Evolutionary conservation across 2,888 invertebrate genomes (phyloP).

Genomic region (Vanessa cardui): DNA sequence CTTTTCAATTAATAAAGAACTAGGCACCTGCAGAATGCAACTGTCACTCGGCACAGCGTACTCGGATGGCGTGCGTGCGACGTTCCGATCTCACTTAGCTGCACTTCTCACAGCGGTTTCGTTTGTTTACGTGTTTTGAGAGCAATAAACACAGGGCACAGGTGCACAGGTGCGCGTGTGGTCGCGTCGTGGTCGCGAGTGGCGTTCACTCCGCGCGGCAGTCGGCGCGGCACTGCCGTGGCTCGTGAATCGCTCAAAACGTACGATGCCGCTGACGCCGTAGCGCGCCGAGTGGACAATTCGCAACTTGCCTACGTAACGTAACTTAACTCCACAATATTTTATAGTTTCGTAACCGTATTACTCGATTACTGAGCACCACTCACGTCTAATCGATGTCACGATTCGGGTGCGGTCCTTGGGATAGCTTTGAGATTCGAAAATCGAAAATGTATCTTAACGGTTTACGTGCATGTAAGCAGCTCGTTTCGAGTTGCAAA

Average conservation of each 20-base stretch:
- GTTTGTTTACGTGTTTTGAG: slow-evolving; percentile 72
- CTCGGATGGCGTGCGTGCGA: slow-evolving; percentile 54
- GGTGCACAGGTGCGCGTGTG: slow-evolving; percentile 58
- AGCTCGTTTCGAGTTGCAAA: slow-evolving; percentile 23
- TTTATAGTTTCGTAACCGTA: slow-evolving; percentile 80
- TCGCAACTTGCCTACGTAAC: slow-evolving; percentile 71
- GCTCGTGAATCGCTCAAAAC: slow-evolving; percentile 29
- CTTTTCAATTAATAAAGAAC: slow-evolving; percentile 81
- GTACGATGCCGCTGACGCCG: slow-evolving; percentile 34
- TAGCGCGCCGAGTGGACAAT: slow-evolving; percentile 59
- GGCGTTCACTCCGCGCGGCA: slow-evolving; percentile 50
- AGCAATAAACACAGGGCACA: slow-evolving; percentile 65
- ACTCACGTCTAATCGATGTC: slow-evolving; percentile 73
- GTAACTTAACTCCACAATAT: slow-evolving; percentile 79
- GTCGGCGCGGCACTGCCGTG: slow-evolving; percentile 55
- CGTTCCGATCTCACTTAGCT: slow-evolving; percentile 56
- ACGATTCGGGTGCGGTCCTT: slow-evolving; percentile 72
- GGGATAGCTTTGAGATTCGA: slow-evolving; percentile 43
- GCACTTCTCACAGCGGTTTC: slow-evolving; percentile 57
- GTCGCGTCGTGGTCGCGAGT: slow-evolving; percentile 42
- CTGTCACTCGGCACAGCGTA: slow-evolving; percentile 61
- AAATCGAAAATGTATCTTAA: slow-evolving; percentile 28
- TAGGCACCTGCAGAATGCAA: slow-evolving; percentile 78
- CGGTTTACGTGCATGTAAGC: slow-evolving; percentile 27
- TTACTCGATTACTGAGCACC: slow-evolving; percentile 74